phyloP scores from a whole-genome alignment of 2,888 invertebrate species.

The Drosophila austrosaltans region DNA sequence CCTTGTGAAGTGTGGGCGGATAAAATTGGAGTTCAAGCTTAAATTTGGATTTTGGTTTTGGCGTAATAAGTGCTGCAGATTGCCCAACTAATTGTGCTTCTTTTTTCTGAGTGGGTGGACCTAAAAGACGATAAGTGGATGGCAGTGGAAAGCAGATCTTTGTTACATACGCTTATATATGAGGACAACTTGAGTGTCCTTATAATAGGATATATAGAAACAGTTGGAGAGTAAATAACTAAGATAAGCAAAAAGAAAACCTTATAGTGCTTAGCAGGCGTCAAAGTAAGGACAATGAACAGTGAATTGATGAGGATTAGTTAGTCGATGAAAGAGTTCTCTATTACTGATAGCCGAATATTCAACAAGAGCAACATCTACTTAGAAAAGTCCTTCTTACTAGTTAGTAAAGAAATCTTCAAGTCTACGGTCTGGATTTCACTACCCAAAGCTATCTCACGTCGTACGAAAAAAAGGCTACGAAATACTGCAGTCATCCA shows the following conservation, averaged over 20 bases:
- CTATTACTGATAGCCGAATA: no score
- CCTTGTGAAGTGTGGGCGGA: slow-evolving; percentile 12
- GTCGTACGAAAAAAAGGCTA: no score
- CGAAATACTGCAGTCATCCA: background rate
- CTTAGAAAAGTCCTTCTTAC: no score
- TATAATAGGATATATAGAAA: background rate
- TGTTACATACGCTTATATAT: no score
- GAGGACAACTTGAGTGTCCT: background rate
- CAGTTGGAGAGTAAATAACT: background rate
- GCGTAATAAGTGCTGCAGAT: slow-evolving; percentile 24
- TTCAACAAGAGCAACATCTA: no score
- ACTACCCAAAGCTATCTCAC: no score
- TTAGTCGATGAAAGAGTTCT: no score
- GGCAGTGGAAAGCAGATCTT: background rate
- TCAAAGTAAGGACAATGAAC: no score
- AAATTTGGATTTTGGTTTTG: slow-evolving; percentile 18
- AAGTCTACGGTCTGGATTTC: no score
- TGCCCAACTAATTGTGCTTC: slow-evolving; percentile 38
- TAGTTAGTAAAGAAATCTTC: no score
- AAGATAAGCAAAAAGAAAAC: background rate
- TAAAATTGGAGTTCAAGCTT: slow-evolving; percentile 28
- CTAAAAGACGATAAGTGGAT: background rate
- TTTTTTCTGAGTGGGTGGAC: slow-evolving; percentile 1
- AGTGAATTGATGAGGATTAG: no score
- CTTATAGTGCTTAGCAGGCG: no score